A percentile compares a stretch with the other conserved stretches of the same genome.
Evolutionary conservation across 1,140 invertebrate genomes (phyloP).

Genomic region (Ceratosolen solmsi): DNA sequence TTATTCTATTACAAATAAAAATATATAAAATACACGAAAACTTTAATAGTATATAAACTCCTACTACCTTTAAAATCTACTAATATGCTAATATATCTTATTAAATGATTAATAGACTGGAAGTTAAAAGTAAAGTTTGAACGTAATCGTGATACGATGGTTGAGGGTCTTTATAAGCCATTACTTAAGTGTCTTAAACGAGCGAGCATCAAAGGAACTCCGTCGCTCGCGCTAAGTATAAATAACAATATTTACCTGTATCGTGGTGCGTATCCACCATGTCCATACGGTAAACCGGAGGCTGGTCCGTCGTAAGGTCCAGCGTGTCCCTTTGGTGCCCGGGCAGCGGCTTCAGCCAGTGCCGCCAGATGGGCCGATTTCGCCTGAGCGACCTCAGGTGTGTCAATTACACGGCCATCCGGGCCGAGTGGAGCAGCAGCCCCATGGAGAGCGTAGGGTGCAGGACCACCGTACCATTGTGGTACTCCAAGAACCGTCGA

Average conservation of each 20-base stretch:
- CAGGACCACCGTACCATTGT: slow-evolving; percentile 63
- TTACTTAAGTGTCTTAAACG: no score
- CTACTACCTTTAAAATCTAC: no score
- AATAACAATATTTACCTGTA: slow-evolving; percentile 64
- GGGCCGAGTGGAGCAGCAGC: slow-evolving; percentile 75
- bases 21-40: no score
- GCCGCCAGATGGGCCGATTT: slow-evolving; percentile 77
- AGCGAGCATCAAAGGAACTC: no score
- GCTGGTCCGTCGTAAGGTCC: slow-evolving; percentile 56
- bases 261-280: slow-evolving; percentile 61
- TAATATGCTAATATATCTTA: no score
- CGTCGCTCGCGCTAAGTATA: no score
- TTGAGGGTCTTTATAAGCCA: no score
- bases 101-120: no score
- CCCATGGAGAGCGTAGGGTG: slow-evolving; percentile 57
- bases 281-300: slow-evolving; percentile 55
- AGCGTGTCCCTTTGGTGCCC: slow-evolving; percentile 69
- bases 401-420: slow-evolving; percentile 78
- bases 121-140: no score
- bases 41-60: no score
- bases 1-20: no score
- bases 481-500: slow-evolving; percentile 58
- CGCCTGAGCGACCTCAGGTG: slow-evolving; percentile 77
- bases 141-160: no score
- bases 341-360: slow-evolving; percentile 73